Conservation (phyloP, 2,888 invertebrate genomes). For the Drosophila monieri region DNA sequence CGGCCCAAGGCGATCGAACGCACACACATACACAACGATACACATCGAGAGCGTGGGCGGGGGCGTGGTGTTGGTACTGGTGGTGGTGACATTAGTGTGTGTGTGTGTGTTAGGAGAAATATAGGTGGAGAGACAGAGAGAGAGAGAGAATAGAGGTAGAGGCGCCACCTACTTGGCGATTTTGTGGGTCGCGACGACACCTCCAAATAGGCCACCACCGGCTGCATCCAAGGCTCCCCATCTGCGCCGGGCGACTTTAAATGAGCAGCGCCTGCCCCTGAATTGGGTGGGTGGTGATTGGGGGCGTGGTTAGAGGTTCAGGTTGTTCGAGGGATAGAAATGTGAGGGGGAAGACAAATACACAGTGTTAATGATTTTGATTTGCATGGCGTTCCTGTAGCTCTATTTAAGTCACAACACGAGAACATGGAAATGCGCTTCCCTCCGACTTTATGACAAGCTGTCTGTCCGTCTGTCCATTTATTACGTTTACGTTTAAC, state of each 20-base stretch:
- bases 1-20: conserved; percentile 27
- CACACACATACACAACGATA: conserved; percentile 37
- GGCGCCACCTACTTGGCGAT: conserved; percentile 84
- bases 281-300: conserved; percentile 37
- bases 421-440: conserved; percentile 45
- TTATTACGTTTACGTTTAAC: conserved; percentile 17
- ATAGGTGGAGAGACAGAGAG: conserved; percentile 21
- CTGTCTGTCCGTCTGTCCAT: conserved; percentile 37
- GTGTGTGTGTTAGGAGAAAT: conserved; percentile 27
- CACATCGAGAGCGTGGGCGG: conserved; percentile 50
- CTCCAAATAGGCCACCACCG: conserved; percentile 84
- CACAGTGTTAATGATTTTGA: conserved; percentile 43
- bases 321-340: conserved; percentile 1
- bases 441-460: conserved; percentile 38
- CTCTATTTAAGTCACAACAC: conserved; percentile 17
- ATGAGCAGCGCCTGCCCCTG: conserved; percentile 82
- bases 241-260: conserved; percentile 68
- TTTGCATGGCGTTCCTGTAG: conserved; percentile 34
- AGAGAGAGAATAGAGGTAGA: conserved; percentile 8
- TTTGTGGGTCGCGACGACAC: conserved; percentile 84
- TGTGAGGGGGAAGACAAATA: conserved; percentile 40
- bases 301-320: not conserved
- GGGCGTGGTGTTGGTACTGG: not conserved
- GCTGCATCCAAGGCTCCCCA: conserved; percentile 81
- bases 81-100: conserved; percentile 11